Conservation (phyloP, 64 coral and sea anemone genomes). For the Orbicella faveolata region DNA sequence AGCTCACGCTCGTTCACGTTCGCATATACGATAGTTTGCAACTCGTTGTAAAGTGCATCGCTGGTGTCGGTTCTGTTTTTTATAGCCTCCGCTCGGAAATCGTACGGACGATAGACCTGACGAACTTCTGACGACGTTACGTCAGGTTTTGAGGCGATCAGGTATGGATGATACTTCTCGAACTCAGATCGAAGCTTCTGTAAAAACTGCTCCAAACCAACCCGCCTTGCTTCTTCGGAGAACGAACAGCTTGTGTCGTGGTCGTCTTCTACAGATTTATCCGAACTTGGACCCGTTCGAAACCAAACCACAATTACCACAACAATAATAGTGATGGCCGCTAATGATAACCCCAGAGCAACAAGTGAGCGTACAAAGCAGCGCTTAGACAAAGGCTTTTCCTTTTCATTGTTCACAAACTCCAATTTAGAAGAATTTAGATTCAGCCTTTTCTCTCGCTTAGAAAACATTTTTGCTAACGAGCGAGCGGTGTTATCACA, state of each 20-base stretch:
- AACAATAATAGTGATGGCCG: neutral
- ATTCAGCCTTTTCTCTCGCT: neutral
- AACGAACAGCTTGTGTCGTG: neutral
- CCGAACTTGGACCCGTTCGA: neutral
- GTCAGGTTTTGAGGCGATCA: neutral
- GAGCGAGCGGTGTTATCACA: neutral
- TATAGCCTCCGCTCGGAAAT: conserved; percentile 2
- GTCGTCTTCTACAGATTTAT: neutral
- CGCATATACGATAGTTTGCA: neutral
- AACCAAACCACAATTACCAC: conserved; percentile 2
- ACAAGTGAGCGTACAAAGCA: neutral
- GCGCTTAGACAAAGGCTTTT: neutral
- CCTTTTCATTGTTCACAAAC: neutral
- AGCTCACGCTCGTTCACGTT: neutral
- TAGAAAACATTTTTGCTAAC: neutral
- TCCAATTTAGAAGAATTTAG: neutral
- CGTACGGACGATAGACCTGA: neutral
- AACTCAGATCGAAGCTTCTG: neutral
- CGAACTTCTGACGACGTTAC: neutral
- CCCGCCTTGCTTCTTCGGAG: neutral
- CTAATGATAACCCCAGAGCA: neutral
- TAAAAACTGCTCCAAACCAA: neutral
- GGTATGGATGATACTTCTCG: neutral
- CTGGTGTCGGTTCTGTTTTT: neutral
- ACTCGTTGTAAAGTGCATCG: neutral